Base-by-base conservation (phyloP, 2,888 invertebrate genomes). In the Stramonita haemastoma region DNA sequence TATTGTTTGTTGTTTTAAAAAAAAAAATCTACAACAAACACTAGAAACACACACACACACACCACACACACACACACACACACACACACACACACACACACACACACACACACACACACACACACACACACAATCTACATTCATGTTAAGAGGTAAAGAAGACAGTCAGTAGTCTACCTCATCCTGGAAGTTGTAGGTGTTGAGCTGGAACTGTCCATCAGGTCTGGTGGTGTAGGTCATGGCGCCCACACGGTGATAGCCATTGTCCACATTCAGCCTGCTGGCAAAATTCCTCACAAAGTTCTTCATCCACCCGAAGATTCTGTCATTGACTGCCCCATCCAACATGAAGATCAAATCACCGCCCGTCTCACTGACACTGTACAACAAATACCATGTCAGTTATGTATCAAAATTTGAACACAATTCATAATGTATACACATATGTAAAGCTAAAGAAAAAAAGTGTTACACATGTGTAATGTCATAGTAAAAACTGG, bases 281-380 rank as follows among this genome's bases (percentile, higher is more conserved):
- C 89, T 77, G 73, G 92, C 91, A 29, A 94, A 91, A 26, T 90
- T 79, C 26, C 90, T 86, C 60, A 91, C 91, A 81, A 92, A 93
- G 36, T 81, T 86, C 85, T 91, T 91, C 90, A 92, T 91, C 91
- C 90, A 91, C 29, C 89, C 90, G 73, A 91, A 92, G 85, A 88
- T 90, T 17, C 90, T 89, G 77, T 92, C 91, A 66, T 92, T 91
- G 22, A 93, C 93, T 22, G 93, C 91, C 19, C 93, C 89, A 90
- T 94, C 94, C 90, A 94, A 87, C 90, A 94, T 92, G 83, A 94
- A 92, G 85, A 93, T 90, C 15, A 94, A 57, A 87, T 94, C 94
- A 57, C 83, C 88, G 66, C 93, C 93, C 60, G 89, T 91, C 19
- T 91, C 91, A n/a, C 77, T 89, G 88, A 83, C 36, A 70, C 92